Conservation (phyloP, 1,140 invertebrate genomes). For the Diprion similis region DNA sequence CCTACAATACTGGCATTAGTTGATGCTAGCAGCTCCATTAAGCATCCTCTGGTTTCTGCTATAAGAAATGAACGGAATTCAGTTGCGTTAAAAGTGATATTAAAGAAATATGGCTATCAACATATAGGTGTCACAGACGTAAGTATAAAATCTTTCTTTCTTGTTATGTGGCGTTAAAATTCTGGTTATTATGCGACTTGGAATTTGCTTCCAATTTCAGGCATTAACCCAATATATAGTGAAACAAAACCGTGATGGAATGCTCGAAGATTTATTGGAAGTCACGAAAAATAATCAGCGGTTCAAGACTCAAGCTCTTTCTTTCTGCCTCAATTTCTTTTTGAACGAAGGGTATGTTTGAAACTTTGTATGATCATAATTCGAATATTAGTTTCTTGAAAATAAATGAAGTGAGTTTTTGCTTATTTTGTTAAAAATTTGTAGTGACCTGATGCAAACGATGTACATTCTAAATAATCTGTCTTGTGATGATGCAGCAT, state of each 20-base stretch:
- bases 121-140: slow-evolving; percentile 44
- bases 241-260: slow-evolving; percentile 39
- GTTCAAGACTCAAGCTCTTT: slow-evolving; percentile 38
- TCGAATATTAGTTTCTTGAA: slow-evolving; percentile 14
- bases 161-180: background rate
- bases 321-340: slow-evolving; percentile 36
- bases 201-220: slow-evolving; percentile 21
- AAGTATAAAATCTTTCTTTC: slow-evolving; percentile 20
- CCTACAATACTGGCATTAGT: slow-evolving; percentile 38
- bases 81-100: slow-evolving; percentile 45
- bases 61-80: slow-evolving; percentile 43
- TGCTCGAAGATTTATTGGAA: slow-evolving; percentile 44
- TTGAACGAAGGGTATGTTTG: slow-evolving; percentile 38
- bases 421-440: slow-evolving; percentile 13
- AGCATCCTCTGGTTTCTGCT: slow-evolving; percentile 42
- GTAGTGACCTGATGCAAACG: slow-evolving; percentile 41
- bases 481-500: slow-evolving; percentile 34
- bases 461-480: slow-evolving; percentile 40
- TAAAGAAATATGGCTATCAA: slow-evolving; percentile 52
- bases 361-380: slow-evolving; percentile 8
- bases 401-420: background rate
- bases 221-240: slow-evolving; percentile 47
- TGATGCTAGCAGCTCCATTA: slow-evolving; percentile 37
- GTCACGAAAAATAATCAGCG: slow-evolving; percentile 45
- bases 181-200: background rate